Evolutionary conservation across 1,140 invertebrate species (phyloP).

Genomic region (Lepidotrigona ventralis): DNA sequence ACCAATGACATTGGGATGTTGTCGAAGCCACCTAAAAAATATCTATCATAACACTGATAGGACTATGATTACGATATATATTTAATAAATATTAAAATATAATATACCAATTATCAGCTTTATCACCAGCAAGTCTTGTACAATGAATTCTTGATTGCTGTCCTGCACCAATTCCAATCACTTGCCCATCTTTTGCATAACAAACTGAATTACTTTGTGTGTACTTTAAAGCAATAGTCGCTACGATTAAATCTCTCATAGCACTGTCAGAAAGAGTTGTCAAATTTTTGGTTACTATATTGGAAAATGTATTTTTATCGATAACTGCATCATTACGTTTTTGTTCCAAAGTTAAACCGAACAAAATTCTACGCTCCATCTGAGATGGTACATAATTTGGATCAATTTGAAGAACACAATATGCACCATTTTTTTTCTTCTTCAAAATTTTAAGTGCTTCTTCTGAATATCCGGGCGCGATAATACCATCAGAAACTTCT

Average conservation of each 20-base stretch:
- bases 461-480: conserved; percentile 93
- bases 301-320: conserved; percentile 88
- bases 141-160: conserved; percentile 99
- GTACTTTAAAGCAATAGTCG: conserved; percentile 98
- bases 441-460: conserved; percentile 93
- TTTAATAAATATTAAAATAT: conserved; percentile 1
- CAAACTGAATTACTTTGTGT: conserved; percentile 99
- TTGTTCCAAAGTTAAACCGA: conserved; percentile 95
- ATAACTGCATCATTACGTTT: conserved; percentile 94
- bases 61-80: conserved; percentile 7
- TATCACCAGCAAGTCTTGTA: conserved; percentile 97
- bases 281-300: conserved; percentile 89
- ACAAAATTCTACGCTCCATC: conserved; percentile 93
- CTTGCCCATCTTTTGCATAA: conserved; percentile 94
- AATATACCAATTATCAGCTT: conserved; percentile 95
- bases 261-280: conserved; percentile 87
- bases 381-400: conserved; percentile 89
- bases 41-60: background rate
- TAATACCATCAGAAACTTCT: conserved; percentile 97
- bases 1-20: conserved; percentile 91
- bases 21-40: conserved; percentile 90
- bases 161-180: conserved; percentile 98
- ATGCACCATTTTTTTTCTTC: conserved; percentile 97
- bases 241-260: conserved; percentile 95
- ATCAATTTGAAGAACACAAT: conserved; percentile 97